Evolutionary conservation across 2,797 vertebrate species (phyloP).

Genomic region (Scleropages formosus): DNA sequence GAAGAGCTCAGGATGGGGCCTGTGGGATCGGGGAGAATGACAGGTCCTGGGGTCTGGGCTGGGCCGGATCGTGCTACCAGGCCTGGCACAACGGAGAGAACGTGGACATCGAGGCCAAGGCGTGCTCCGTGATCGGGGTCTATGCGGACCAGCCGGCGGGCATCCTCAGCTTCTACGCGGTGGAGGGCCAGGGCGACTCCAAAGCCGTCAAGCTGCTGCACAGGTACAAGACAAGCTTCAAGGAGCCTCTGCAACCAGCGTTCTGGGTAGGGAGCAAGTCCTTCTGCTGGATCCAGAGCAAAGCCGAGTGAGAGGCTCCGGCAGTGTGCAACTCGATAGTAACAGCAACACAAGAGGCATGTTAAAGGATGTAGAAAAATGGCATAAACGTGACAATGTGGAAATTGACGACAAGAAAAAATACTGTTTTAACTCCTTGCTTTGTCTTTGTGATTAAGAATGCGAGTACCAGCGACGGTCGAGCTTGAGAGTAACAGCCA

Average conservation of each 20-base stretch:
- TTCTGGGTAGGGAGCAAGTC: slow-evolving; percentile 73
- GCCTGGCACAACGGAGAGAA: slow-evolving; percentile 70
- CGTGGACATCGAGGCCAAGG: slow-evolving; percentile 52
- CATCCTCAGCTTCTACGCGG: slow-evolving; percentile 64
- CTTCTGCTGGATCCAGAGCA: slow-evolving; percentile 59
- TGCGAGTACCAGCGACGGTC: too few relatives aligned
- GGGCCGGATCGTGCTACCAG: slow-evolving; percentile 70
- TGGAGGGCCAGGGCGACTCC: slow-evolving; percentile 41
- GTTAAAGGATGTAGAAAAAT: too few relatives aligned
- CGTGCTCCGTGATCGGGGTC: slow-evolving; percentile 55
- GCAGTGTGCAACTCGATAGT: not conserved
- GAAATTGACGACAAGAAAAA: not conserved
- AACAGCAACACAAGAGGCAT: too few relatives aligned
- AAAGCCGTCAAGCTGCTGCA: slow-evolving; percentile 65
- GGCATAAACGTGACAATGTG: not conserved
- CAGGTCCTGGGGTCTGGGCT: slow-evolving; percentile 71
- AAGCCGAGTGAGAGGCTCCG: slow-evolving; percentile 49
- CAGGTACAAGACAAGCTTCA: slow-evolving; percentile 57
- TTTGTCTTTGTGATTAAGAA: not conserved
- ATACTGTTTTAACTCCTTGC: slow-evolving; percentile 12
- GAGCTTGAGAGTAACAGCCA: slow-evolving; percentile 15
- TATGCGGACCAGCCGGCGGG: slow-evolving; percentile 74
- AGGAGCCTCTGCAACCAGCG: slow-evolving; percentile 66
- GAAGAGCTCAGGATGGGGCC: slow-evolving; percentile 60
- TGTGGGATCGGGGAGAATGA: slow-evolving; percentile 71